Base-by-base conservation (phyloP, 2,797 vertebrate species). In the Enteromius paludinosus region DNA sequence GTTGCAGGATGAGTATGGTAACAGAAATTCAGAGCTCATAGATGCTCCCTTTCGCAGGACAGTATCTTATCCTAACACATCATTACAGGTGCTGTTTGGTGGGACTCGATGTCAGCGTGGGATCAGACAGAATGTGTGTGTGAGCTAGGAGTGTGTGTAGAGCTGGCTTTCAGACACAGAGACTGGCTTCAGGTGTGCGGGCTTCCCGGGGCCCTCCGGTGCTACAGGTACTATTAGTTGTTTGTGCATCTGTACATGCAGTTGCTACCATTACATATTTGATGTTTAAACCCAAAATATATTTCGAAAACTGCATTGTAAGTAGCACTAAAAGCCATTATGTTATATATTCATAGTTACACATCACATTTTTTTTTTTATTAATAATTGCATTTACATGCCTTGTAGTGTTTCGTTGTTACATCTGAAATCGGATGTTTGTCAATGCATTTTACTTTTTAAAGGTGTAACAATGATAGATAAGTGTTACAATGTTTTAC, bases 1-100 rank as follows among this genome's bases (percentile, higher is more conserved):
- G 94, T 92, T 95, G 20, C 90, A 92, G 89, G 91, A 94, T 64
- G 88, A 94, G 65, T 83, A 92, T 35, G 92, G 95, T 96, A 90
- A 90, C 90, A 23, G 33, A 73, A 49, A 49, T 35, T 49, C 79
- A 1, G 38, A 45, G 68, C 25, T 20, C 23, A 18, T 17, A 30
- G 62, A 9, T 2, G 17, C 30, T 9, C 1, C 4, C 1, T 47
- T 45, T 59, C 20, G 25, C 54, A 38, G 20, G 23, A 56, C 17
- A 20, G 41, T 11, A 9, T 35, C 23, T 49, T 35, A 43, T 52
- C 8, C n/a, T n/a, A n/a, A 3, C 8, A 20, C 15, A 12, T 10
- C 0, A 14, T 54, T 30, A 71, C 76, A 95, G 94, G 93, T 65
- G 77, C 25, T n/a, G 83, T 47, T 7, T 49, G 88, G 69, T 95